These are phyloP conservation scores for Lates calcarifer DNA, from an alignment of 2,113 vertebrate species.

Conservation along the genomic window DNA sequence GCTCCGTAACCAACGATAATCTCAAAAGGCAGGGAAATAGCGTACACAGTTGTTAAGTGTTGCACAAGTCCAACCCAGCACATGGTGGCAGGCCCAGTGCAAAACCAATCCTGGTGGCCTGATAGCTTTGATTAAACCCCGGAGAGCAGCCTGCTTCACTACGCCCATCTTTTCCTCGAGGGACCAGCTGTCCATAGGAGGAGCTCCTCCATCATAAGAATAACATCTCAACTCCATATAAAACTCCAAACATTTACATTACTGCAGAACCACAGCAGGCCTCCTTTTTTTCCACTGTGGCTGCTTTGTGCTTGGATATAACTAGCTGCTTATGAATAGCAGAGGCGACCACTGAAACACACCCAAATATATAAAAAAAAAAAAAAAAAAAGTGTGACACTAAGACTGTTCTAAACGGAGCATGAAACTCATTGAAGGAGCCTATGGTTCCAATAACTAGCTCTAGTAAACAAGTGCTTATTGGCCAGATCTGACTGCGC, in stretches of 20 bases:
- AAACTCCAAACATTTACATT: conserved; percentile 86
- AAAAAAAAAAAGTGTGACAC: conserved; percentile 34
- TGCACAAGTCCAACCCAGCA: conserved; percentile 15
- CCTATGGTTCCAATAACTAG: conserved; percentile 47
- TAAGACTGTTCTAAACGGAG: conserved; percentile 57
- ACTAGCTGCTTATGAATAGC: conserved; percentile 81
- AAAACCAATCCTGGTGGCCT: conserved; percentile 47
- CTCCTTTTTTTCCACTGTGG: conserved; percentile 73
- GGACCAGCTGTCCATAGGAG: conserved; percentile 78
- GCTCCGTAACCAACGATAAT: conserved; percentile 12
- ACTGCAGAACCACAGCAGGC: conserved; percentile 77
- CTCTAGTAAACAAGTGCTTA: conserved; percentile 58
- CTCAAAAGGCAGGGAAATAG: conserved; percentile 13
- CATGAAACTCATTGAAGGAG: conserved; percentile 52
- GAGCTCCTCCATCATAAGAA: conserved; percentile 80
- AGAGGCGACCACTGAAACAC: conserved; percentile 79
- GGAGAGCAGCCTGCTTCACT: conserved; percentile 42
- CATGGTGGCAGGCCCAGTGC: conserved; percentile 14
- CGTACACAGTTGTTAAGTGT: not conserved
- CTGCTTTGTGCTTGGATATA: conserved; percentile 75
- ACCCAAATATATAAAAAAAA: conserved; percentile 73
- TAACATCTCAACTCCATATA: conserved; percentile 80
- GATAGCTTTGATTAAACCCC: conserved; percentile 69
- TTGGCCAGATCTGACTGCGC: conserved; percentile 41
- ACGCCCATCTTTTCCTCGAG: conserved; percentile 61